Evolutionary conservation across 2,888 invertebrate genomes (phyloP), one percentile per base, ranked within the genome.

Genomic region (Torymus aiolomorphi): DNA sequence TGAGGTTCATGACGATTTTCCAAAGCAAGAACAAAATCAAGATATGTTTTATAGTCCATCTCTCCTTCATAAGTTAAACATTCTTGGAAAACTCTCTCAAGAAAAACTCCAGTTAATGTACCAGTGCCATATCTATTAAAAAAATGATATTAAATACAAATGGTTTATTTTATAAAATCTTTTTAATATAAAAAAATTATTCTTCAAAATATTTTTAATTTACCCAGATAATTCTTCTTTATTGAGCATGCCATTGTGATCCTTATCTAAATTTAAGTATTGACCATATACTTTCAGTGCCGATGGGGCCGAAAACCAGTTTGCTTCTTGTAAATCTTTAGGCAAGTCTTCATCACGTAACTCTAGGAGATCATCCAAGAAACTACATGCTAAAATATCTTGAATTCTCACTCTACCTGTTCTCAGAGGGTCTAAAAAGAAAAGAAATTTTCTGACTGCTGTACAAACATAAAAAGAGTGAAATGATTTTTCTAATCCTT

Each of bases 11-110:
- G 94, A 20, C 97, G 93, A 91, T 98, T 97, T 91, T 98, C 98
- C 83, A 98, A 91, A 0, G 98, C 98, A 52, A 98, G 92, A 0
- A 98, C 97, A 89, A 99, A 95, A 89, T 98, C 98, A 31, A 99
- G 91, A 90, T 97, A 99, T 0, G 97, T 97, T 91, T 98, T 98
- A 91, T 98, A 99, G 91, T 99, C 98, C 96, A 97, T 97, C 91
- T 97, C 97, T 0, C 96, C 96, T 85, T 97, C 96, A 89, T 97
- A 98, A 0, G 98, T 98, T 3, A 98, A 93, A 87, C 97, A 98
- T 87, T 98, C 98, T 89, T 98, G 97, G 91, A 98, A 98, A 0
- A 98, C 96, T 56, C 98, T 93, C 86, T 97, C 96, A 2, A 98
- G 92, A 91, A 98, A 99, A 0, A 96, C 96, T 62, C 95, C 93